phyloP scores from a whole-genome alignment of 2,888 invertebrate genomes.

The Hanleya hanleyi region DNA sequence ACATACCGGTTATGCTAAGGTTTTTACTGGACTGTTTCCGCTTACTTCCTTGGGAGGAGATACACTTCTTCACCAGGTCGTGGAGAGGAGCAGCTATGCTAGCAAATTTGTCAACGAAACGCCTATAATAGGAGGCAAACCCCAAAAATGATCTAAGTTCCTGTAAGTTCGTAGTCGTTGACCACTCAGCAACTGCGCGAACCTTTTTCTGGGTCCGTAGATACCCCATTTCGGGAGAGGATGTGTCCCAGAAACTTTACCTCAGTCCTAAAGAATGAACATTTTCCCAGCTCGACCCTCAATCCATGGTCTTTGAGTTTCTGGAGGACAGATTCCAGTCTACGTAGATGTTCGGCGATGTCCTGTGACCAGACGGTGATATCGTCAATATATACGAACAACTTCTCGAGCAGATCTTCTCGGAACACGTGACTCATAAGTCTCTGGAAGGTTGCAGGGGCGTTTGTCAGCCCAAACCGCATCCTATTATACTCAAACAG shows the following conservation, averaged over 20 bases:
- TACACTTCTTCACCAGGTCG: constrained; percentile 11
- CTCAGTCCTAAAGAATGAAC: constrained; percentile 26
- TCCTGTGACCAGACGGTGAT: constrained; percentile 23
- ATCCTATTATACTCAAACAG: too few relatives aligned
- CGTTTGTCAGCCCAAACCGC: constrained; percentile 17
- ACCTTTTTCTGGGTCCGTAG: constrained; percentile 19
- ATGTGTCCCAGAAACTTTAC: constrained; percentile 36
- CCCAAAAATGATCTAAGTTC: constrained; percentile 31
- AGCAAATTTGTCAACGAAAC: constrained; percentile 28
- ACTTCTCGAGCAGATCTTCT: constrained; percentile 15
- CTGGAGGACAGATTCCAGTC: constrained; percentile 24
- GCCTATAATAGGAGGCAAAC: constrained; percentile 30
- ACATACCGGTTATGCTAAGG: neutral
- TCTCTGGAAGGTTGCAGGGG: constrained; percentile 20
- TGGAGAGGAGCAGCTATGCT: constrained; percentile 18
- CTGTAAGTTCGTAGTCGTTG: constrained; percentile 16
- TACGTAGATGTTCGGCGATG: constrained; percentile 20
- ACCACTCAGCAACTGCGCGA: constrained; percentile 22
- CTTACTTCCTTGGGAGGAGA: neutral
- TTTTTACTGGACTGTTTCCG: neutral
- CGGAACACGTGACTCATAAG: constrained; percentile 30
- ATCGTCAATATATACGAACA: constrained; percentile 26
- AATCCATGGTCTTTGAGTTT: constrained; percentile 25
- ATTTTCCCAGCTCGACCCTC: constrained; percentile 33
- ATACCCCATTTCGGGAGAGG: constrained; percentile 23